Percentiles rank a stretch among this genome's conserved stretches.
Evolutionary conservation across 2,113 vertebrate species (phyloP).

Genomic region (Chionis minor): DNA sequence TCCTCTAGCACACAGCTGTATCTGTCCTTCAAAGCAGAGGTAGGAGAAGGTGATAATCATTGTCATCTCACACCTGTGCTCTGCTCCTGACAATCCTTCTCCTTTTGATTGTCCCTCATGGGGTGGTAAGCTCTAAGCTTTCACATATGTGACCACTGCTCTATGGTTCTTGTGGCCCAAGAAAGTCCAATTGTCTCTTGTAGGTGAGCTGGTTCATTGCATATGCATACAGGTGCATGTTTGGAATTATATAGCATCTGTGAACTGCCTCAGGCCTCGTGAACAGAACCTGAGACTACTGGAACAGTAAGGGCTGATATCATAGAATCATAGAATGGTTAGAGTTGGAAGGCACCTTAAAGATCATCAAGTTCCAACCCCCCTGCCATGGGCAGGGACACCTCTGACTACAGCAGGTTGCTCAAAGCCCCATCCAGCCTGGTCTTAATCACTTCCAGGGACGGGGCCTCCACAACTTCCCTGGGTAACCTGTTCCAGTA

Average conservation of each 20-base stretch:
- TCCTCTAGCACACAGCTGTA: neutral
- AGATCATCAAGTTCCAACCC: no score
- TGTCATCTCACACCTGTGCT: neutral
- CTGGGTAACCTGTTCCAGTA: no score
- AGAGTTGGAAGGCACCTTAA: no score
- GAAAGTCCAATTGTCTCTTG: neutral
- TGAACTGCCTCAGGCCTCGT: neutral
- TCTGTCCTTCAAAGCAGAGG: neutral
- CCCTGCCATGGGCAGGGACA: no score
- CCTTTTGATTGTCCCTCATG: neutral
- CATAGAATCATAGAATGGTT: no score
- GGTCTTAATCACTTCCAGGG: no score
- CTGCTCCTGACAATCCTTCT: neutral
- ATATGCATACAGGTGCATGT: neutral
- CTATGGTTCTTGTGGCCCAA: neutral
- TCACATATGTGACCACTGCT: neutral
- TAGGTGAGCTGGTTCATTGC: neutral
- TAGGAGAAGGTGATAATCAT: neutral
- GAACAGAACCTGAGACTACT: neutral
- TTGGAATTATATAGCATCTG: neutral
- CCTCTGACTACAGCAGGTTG: no score
- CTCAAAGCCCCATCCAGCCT: no score
- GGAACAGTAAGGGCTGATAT: neutral
- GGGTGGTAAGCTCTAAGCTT: neutral
- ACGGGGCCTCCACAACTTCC: no score